phyloP scores from a whole-genome alignment of 2,888 invertebrate species.

The Amiota minor region DNA sequence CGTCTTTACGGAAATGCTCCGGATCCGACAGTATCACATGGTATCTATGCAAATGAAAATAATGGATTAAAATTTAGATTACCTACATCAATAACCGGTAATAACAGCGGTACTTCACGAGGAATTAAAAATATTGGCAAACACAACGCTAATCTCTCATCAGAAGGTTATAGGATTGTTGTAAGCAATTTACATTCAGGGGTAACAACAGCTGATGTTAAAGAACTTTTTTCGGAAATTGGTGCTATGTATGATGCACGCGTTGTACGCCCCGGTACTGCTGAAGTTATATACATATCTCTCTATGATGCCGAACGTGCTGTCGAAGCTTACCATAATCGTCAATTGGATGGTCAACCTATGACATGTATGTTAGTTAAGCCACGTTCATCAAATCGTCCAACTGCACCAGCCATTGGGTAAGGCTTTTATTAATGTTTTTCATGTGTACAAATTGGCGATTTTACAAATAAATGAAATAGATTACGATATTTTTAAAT shows the following conservation, averaged over 20 bases:
- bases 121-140: neutral
- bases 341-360: slow-evolving; percentile 93
- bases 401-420: slow-evolving; percentile 73
- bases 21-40: slow-evolving; percentile 71
- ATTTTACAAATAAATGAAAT: neutral
- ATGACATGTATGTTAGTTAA: slow-evolving; percentile 92
- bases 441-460: neutral
- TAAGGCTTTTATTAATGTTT: slow-evolving; percentile 45
- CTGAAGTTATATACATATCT: slow-evolving; percentile 91
- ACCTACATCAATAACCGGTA: slow-evolving; percentile 30
- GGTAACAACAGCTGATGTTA: slow-evolving; percentile 92
- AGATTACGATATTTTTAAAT: neutral
- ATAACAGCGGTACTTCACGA: neutral
- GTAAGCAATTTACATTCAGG: slow-evolving; percentile 91
- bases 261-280: slow-evolving; percentile 88
- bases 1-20: slow-evolving; percentile 69
- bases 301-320: slow-evolving; percentile 91
- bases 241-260: slow-evolving; percentile 89
- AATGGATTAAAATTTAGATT: slow-evolving; percentile 11
- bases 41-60: slow-evolving; percentile 71
- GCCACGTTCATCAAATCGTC: slow-evolving; percentile 80
- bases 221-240: slow-evolving; percentile 94
- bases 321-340: slow-evolving; percentile 93
- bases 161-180: slow-evolving; percentile 85
- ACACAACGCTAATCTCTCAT: slow-evolving; percentile 26